Base-by-base conservation (phyloP, 1,140 invertebrate genomes). In the Drosophila dunni region DNA sequence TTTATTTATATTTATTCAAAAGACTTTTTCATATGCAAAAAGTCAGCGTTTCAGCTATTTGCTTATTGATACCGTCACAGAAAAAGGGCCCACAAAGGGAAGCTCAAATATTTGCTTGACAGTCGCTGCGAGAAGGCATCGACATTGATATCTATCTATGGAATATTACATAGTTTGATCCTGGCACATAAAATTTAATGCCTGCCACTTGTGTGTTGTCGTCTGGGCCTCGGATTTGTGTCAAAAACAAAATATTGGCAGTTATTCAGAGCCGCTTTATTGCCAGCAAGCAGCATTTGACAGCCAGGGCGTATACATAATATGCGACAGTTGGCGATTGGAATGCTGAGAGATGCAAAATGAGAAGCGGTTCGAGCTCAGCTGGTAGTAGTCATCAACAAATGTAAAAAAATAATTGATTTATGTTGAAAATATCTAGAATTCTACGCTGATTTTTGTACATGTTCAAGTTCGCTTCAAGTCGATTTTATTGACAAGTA, bases 111-210 rank as follows among this genome's bases (percentile, higher is more conserved):
- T 56, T 56, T 56, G 36, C 15, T 17, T 53, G 57, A 48, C 33
- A 38, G 38, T 48, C 45, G 33, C 44, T 17, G 9, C 40, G 45
- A 3, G 34, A 62, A 40, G 15, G 34, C 60, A 48, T 29, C 24
- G 24, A 29, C 24, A 29, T 46, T 38, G 44, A 53, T 67, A 67
- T 66, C 34, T 50, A 79, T 75, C n/a, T n/a, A 58, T 64, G 63
- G 58, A 79, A 83, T 79, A 79, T 67, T 61, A 82, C 64, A 88
- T 88, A 86, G 83, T 76, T 82, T 82, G 83, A 86, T 82, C 75
- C 82, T 56, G 7, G 17, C 40, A 29, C 81, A 81, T 86, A 65
- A 79, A 79, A 86, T 72, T 74, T 82, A 88, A 88, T 79, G 74
- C 46, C 50, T 73, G 71, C 51, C 75, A 83, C 80, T 82, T 83